Conservation (phyloP, 2,888 invertebrate genomes). For the Calliopum simillimum region DNA sequence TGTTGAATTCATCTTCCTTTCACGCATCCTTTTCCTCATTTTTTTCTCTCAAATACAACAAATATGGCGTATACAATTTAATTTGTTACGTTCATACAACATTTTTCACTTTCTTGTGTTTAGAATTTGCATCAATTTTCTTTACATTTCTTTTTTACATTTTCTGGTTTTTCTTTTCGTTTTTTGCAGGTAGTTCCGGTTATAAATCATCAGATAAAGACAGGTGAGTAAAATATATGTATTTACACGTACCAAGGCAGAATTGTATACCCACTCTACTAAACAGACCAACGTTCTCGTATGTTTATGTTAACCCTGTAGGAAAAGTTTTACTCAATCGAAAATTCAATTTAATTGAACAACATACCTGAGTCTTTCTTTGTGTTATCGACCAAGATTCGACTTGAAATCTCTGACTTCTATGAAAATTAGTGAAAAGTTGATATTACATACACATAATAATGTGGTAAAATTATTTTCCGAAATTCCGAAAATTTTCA, state of each 20-base stretch:
- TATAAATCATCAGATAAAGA: conserved; percentile 87
- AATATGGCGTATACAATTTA: not conserved
- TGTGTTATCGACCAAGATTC: too few relatives aligned
- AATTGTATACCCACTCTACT: conserved; percentile 32
- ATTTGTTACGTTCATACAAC: conserved; percentile 15
- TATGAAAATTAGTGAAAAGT: too few relatives aligned
- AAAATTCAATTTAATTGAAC: too few relatives aligned
- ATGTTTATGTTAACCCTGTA: conserved; percentile 46
- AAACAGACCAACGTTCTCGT: conserved; percentile 47
- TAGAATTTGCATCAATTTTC: conserved; percentile 14
- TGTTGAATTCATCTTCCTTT: conserved; percentile 4
- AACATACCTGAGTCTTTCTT: too few relatives aligned
- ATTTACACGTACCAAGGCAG: conserved; percentile 37
- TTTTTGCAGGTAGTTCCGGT: conserved; percentile 80
- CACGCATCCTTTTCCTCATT: conserved; percentile 31
- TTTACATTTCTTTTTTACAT: conserved; percentile 32
- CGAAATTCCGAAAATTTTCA: too few relatives aligned
- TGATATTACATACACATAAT: too few relatives aligned
- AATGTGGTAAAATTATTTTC: too few relatives aligned
- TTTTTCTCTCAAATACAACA: conserved; percentile 32
- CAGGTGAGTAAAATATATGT: conserved; percentile 74
- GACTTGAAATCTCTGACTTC: too few relatives aligned
- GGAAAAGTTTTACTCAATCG: too few relatives aligned
- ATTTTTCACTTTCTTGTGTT: conserved; percentile 25
- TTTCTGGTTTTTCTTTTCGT: conserved; percentile 43